phyloP scores from a whole-genome alignment of 1,140 invertebrate species.

The Steinernema feltiae region DNA sequence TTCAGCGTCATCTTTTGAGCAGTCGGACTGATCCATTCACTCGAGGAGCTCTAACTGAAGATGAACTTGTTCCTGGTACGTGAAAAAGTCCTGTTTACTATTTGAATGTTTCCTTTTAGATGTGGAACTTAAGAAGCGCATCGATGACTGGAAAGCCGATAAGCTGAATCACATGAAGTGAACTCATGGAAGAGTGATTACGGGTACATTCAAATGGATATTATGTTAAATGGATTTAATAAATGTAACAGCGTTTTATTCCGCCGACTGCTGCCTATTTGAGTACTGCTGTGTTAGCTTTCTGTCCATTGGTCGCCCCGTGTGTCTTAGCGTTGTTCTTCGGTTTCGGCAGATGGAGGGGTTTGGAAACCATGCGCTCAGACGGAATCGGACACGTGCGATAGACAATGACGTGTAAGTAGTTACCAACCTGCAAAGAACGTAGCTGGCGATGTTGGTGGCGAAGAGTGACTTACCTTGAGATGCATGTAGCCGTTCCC shows the following conservation, averaged over 20 bases:
- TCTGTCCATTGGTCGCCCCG: neutral
- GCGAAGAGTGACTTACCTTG: neutral
- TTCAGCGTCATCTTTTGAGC: constrained; percentile 83
- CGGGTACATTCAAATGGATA: too few species aligned
- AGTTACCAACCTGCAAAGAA: neutral
- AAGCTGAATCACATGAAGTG: constrained; percentile 14
- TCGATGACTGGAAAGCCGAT: constrained; percentile 32
- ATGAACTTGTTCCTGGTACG: constrained; percentile 73
- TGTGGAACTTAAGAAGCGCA: constrained; percentile 41
- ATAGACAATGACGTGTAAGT: neutral
- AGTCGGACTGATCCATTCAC: constrained; percentile 95
- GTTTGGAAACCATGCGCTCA: neutral
- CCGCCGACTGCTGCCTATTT: too few species aligned
- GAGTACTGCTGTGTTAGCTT: neutral
- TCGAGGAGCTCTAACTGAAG: constrained; percentile 80
- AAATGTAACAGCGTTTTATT: too few species aligned
- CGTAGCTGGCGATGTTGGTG: neutral
- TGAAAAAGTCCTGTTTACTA: constrained; percentile 17
- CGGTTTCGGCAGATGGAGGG: neutral
- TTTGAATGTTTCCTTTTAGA: constrained; percentile 30
- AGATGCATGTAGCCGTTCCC: neutral
- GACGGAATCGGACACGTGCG: neutral
- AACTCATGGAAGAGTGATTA: too few species aligned
- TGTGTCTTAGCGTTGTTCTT: neutral
- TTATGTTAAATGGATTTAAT: too few species aligned